Evolutionary conservation across 2,888 invertebrate species (phyloP).

Genomic region (Zhuqinia jingwanae): DNA sequence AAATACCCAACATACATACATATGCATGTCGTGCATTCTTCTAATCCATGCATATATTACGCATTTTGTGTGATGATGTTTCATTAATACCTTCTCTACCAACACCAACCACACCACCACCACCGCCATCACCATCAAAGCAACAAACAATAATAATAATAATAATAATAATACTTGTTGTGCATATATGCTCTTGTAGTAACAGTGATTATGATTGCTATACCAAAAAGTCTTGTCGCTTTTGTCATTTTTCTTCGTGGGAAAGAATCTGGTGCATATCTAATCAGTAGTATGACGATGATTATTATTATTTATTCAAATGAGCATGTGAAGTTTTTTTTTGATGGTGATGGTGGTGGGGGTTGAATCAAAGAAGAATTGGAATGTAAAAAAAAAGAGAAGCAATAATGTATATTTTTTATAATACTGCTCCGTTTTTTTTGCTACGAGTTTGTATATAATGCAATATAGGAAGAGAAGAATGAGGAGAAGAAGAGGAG

Average conservation of each 20-base stretch:
- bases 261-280: slow-evolving; percentile 73
- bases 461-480: no score
- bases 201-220: neutral
- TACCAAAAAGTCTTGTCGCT: slow-evolving; percentile 21
- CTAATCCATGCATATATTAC: slow-evolving; percentile 24
- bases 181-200: neutral
- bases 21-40: neutral
- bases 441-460: no score
- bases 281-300: slow-evolving; percentile 54
- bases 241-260: slow-evolving; percentile 58
- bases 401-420: neutral
- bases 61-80: no score
- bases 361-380: neutral
- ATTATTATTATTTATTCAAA: slow-evolving; percentile 12
- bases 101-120: neutral
- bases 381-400: slow-evolving; percentile 20
- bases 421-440: no score
- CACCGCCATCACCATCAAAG: neutral
- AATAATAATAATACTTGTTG: neutral
- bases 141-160: neutral
- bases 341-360: no score
- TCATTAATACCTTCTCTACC: slow-evolving; percentile 2
- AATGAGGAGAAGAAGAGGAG: no score
- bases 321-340: neutral
- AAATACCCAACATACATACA: neutral